phyloP scores from a whole-genome alignment of 2,888 invertebrate genomes.

The Aphidoletes aphidimyza region DNA sequence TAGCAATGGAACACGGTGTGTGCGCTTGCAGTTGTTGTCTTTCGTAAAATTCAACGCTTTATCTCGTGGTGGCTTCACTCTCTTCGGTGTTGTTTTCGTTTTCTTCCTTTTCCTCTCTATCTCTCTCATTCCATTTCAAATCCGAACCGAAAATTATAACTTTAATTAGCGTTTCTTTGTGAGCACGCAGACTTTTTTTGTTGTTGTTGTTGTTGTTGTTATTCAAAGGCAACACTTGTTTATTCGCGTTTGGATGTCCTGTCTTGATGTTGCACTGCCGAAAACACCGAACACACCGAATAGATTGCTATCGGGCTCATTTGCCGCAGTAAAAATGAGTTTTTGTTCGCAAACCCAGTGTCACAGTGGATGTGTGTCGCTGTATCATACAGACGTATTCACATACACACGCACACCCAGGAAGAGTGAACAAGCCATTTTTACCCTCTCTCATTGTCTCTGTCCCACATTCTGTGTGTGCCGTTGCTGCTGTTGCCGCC shows the following conservation, averaged over 20 bases:
- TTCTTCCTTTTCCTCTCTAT: too few species aligned
- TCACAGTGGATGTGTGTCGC: not conserved
- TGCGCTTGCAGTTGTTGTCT: not conserved
- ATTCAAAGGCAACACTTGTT: conserved; percentile 5
- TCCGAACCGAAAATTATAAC: conserved; percentile 54
- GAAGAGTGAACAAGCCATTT: too few species aligned
- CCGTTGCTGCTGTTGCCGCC: not conserved
- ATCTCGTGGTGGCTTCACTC: not conserved
- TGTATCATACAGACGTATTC: not conserved
- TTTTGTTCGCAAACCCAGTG: conserved; percentile 7
- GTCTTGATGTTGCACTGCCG: not conserved
- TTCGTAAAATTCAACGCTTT: not conserved
- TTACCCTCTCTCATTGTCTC: not conserved
- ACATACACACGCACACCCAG: not conserved
- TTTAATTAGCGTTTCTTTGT: conserved; percentile 39
- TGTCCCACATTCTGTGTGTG: not conserved
- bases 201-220: not conserved
- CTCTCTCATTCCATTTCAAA: not conserved
- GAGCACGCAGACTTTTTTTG: conserved; percentile 15
- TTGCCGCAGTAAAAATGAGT: conserved; percentile 10
- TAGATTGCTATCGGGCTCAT: conserved; percentile 33
- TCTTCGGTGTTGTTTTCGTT: not conserved
- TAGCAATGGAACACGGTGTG: not conserved
- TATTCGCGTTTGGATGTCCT: conserved; percentile 9
- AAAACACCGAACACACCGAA: not conserved